phyloP scores from a whole-genome alignment of 2,797 vertebrate genomes.

The Tarsius wallacei region DNA sequence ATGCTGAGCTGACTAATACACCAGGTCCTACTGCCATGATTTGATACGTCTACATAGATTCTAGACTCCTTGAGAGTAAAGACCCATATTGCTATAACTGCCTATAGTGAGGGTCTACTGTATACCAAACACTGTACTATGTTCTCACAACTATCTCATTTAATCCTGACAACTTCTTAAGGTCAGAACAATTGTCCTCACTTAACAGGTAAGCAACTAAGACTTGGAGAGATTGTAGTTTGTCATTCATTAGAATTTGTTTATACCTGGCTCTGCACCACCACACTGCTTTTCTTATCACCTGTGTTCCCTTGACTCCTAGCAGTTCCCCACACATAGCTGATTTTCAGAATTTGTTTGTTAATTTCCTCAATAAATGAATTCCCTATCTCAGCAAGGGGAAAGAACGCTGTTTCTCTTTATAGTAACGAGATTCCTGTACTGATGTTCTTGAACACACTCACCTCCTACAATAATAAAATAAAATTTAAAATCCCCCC shows the following conservation, averaged over 20 bases:
- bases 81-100: neutral
- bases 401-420: constrained; percentile 18
- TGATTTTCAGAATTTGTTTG: neutral
- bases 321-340: neutral
- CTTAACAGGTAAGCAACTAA: constrained; percentile 32
- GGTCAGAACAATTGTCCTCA: neutral
- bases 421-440: constrained; percentile 46
- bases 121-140: neutral
- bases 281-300: neutral
- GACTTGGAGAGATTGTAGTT: neutral
- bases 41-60: neutral
- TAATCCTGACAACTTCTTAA: constrained; percentile 47
- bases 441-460: constrained; percentile 40
- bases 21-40: neutral
- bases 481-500: neutral
- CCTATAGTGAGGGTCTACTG: neutral
- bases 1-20: neutral
- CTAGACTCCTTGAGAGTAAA: constrained; percentile 8
- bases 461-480: neutral
- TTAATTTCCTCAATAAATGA: constrained; percentile 42
- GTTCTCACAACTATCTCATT: neutral
- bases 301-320: neutral
- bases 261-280: neutral
- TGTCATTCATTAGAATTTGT: neutral
- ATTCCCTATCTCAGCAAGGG: neutral